Percentiles rank a stretch among this genome's conserved stretches.
These are phyloP conservation scores for Meda fulgida DNA, from an alignment of 2,797 vertebrate genomes.

Conservation along the genomic window DNA sequence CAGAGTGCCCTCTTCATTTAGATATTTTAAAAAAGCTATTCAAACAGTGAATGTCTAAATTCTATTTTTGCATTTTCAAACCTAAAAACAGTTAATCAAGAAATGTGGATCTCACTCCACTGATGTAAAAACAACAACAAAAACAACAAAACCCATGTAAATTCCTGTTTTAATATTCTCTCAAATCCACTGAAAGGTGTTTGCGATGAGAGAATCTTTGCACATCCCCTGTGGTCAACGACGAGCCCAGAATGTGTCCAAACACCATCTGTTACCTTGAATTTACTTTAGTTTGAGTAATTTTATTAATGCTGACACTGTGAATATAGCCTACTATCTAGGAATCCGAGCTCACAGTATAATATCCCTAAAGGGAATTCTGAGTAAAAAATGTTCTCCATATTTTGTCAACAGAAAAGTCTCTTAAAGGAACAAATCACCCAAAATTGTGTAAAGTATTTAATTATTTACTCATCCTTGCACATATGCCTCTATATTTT, in stretches of 20 bases:
- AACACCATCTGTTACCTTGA: constrained; percentile 40
- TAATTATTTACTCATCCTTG: background rate
- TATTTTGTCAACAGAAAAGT: background rate
- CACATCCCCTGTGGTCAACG: constrained; percentile 40
- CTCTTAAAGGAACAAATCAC: background rate
- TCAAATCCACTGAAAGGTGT: constrained; percentile 10
- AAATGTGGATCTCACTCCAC: background rate
- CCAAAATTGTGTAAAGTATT: background rate
- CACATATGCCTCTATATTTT: background rate
- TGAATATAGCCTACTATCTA: constrained; percentile 2
- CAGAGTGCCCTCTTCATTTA: background rate
- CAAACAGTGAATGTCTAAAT: background rate
- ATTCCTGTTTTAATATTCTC: constrained; percentile 15
- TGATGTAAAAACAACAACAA: background rate
- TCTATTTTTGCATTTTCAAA: background rate
- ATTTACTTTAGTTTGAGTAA: constrained; percentile 22
- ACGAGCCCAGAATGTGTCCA: constrained; percentile 33
- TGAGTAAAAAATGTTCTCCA: background rate
- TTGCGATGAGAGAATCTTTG: background rate
- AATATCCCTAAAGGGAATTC: background rate
- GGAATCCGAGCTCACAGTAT: background rate
- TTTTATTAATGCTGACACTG: background rate
- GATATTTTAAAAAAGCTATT: background rate
- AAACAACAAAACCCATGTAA: background rate
- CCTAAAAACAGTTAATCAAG: background rate